A percentile compares a stretch with the other conserved stretches of the same genome.
These are phyloP conservation scores for Hydrozoanthus gracilis DNA, from an alignment of 92 coral and sea anemone genomes.

Conservation along the genomic window DNA sequence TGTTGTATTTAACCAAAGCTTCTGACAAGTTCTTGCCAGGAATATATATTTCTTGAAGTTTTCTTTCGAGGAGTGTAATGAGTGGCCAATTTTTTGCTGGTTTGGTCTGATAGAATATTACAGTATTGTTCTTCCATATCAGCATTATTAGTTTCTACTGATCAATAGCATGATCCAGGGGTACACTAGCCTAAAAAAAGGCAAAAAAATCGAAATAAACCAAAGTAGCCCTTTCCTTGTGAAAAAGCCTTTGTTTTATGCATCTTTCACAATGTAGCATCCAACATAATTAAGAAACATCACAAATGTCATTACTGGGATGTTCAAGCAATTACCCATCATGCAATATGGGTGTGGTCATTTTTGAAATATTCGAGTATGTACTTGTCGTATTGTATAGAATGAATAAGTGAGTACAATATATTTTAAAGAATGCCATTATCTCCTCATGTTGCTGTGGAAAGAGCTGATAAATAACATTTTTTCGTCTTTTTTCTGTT, in stretches of 20 bases:
- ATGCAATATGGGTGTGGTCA: slow-evolving; percentile 11
- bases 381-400: neutral
- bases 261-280: slow-evolving; percentile 16
- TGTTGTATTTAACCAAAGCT: slow-evolving; percentile 35
- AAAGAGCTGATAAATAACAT: slow-evolving; percentile 4
- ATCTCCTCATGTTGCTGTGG: slow-evolving; percentile 16
- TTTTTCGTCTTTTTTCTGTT: neutral
- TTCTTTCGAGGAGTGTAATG: slow-evolving; percentile 22
- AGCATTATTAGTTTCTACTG: neutral
- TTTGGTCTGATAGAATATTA: neutral
- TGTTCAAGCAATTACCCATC: slow-evolving; percentile 12
- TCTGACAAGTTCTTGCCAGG: slow-evolving; percentile 46
- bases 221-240: slow-evolving; percentile 13
- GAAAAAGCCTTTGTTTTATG: slow-evolving; percentile 15
- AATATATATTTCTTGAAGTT: slow-evolving; percentile 23
- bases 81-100: slow-evolving; percentile 42
- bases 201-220: neutral
- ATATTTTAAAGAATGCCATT: neutral
- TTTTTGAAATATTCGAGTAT: neutral
- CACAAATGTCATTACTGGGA: neutral
- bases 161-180: neutral
- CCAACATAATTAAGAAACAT: neutral
- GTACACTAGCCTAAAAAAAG: neutral
- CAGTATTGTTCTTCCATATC: slow-evolving; percentile 11
- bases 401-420: neutral